Evolutionary conservation across 2,888 invertebrate genomes (phyloP), one percentile per base, ranked within the genome.

Genomic region (Hemaris fuciformis): DNA sequence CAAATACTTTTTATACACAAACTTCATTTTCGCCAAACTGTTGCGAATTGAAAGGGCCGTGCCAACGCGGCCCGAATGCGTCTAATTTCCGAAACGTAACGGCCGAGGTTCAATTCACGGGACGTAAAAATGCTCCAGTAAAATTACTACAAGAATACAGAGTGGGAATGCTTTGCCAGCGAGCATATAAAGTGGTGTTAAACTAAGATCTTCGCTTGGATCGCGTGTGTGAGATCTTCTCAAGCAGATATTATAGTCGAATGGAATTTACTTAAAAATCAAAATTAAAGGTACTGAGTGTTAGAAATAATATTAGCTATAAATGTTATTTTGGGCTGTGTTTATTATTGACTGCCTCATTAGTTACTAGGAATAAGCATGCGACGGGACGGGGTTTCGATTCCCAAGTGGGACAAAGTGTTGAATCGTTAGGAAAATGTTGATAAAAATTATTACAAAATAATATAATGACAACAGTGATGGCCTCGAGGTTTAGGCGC

Each of bases 41-140:
- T 27, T 18, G 53, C 8, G 43, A 18, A 43, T 31, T 53, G 15
- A 53, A 53, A 31, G 27, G 53, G 18, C 31, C 31, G 27, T 27
- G 46, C 10, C 53, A 8, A 3, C 23, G n/a, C 46, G 20, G 22
- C 48, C 8, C 15, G 53, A 53, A 53, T 8, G 53, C 31, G 27
- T 53, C 53, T 53, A 53, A 53, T 53, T 53, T 53, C 53, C 53
- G 53, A 53, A 27, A 10, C 27, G 53, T 53, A 53, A 53, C 53
- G 53, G 27, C 8, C 31, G 18, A 27, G 31, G 53, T 53, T 53
- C 53, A 53, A 53, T 31, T 53, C 31, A 8, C 25, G 27, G 8
- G 31, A 27, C 53, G 53, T 31, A 53, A 53, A 53, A 53, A 53
- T 31, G 25, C 48, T 27, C 27, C 53, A 18, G 8, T 18, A 18